Evolutionary conservation across 2,113 vertebrate genomes (phyloP).

Genomic region (Saccopteryx leptura): DNA sequence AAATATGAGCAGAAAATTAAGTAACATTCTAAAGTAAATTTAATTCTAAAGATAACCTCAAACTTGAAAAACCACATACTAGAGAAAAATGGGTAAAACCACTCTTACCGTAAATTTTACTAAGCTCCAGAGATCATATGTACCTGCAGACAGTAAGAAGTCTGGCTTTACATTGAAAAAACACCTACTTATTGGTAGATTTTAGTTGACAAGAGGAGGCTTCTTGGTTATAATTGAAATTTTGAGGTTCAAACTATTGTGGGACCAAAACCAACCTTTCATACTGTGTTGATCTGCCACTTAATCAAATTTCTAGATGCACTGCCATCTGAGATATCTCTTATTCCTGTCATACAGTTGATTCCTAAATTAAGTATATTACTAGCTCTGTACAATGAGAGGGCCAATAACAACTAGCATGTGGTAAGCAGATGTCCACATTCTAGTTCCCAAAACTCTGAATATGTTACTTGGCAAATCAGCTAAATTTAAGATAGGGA

Average conservation of each 20-base stretch:
- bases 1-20: conserved; percentile 21
- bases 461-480: neutral
- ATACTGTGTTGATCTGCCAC: neutral
- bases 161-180: neutral
- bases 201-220: neutral
- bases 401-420: neutral
- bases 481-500: neutral
- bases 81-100: neutral
- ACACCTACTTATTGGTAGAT: neutral
- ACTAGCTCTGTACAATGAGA: neutral
- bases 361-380: neutral
- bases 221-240: neutral
- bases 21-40: neutral
- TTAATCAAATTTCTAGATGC: neutral
- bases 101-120: neutral
- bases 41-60: conserved; percentile 31
- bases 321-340: neutral
- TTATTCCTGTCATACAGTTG: neutral
- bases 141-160: neutral
- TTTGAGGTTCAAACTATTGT: neutral
- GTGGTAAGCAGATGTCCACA: neutral
- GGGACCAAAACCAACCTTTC: neutral
- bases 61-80: conserved; percentile 31
- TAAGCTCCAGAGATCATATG: neutral
- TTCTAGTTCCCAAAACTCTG: neutral